phyloP scores from a whole-genome alignment of 2,113 vertebrate species.

The Chaetops frenatus region DNA sequence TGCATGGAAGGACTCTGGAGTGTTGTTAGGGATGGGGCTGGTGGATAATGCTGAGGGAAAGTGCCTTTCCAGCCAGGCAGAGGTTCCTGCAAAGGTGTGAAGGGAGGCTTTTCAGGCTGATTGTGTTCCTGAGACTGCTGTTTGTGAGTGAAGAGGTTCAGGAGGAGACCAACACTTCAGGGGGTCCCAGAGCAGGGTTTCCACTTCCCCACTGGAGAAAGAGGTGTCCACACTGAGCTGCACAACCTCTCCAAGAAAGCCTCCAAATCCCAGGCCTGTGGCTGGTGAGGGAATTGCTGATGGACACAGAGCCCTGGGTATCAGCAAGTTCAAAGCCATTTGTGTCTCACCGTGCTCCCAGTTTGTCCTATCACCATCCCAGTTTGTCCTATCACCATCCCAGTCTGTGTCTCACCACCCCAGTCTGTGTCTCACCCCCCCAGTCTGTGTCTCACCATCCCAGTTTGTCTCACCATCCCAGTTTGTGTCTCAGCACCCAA shows the following conservation, averaged over 20 bases:
- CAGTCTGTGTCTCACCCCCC: accelerated
- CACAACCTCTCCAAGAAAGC: background rate
- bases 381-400: background rate
- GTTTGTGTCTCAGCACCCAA: background rate
- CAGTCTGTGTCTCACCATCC: background rate
- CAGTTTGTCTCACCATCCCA: background rate
- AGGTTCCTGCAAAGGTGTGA: background rate
- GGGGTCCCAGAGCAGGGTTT: background rate
- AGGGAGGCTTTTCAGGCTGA: background rate
- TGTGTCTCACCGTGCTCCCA: background rate
- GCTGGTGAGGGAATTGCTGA: accelerated
- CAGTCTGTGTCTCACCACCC: background rate
- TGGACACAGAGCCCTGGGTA: background rate
- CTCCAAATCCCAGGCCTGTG: background rate
- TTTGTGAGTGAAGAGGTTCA: background rate
- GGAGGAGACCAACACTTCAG: background rate
- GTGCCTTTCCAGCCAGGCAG: background rate
- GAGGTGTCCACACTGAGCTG: background rate
- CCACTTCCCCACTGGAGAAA: background rate
- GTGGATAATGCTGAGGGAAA: background rate
- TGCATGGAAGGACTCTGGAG: background rate
- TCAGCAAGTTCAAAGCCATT: background rate
- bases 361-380: background rate
- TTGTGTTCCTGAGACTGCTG: background rate
- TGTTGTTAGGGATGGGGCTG: background rate